These are phyloP conservation scores for Anisognathus igniventris DNA, from an alignment of 2,797 vertebrate genomes.

Conservation along the genomic window DNA sequence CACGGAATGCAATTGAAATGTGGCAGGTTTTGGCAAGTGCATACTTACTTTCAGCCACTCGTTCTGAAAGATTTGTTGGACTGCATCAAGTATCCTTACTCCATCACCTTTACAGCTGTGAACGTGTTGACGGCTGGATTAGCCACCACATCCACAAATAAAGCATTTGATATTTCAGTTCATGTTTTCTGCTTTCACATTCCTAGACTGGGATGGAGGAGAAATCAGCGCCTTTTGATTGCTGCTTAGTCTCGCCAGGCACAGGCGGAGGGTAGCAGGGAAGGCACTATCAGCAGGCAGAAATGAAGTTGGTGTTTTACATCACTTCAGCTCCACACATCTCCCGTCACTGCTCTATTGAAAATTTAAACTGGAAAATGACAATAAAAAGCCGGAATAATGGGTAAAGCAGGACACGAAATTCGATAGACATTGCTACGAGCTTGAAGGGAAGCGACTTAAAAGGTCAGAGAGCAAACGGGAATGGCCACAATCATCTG, in stretches of 20 bases:
- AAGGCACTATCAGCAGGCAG: background rate
- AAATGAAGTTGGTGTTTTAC: background rate
- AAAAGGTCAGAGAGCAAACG: slow-evolving; percentile 54
- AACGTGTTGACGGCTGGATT: slow-evolving; percentile 12
- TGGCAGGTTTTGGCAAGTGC: slow-evolving; percentile 2
- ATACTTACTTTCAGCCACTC: background rate
- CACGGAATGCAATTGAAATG: background rate
- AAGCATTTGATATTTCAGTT: background rate
- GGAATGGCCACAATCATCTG: slow-evolving; percentile 27
- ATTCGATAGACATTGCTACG: slow-evolving; percentile 6
- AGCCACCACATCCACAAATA: background rate
- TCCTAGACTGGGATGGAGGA: background rate
- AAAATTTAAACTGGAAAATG: slow-evolving; percentile 41
- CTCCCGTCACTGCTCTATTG: background rate
- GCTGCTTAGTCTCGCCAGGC: background rate
- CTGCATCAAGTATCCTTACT: background rate
- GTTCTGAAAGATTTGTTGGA: slow-evolving; percentile 16
- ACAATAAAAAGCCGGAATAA: background rate
- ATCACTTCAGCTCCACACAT: background rate
- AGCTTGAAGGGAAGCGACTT: slow-evolving; percentile 31
- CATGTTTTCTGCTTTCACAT: slow-evolving; percentile 13
- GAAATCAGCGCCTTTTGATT: background rate
- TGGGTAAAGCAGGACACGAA: background rate
- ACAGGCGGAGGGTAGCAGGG: background rate
- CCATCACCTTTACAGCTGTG: background rate